These are phyloP conservation scores for Agrypnia vestita DNA, from an alignment of 1,140 invertebrate genomes.

Conservation along the genomic window DNA sequence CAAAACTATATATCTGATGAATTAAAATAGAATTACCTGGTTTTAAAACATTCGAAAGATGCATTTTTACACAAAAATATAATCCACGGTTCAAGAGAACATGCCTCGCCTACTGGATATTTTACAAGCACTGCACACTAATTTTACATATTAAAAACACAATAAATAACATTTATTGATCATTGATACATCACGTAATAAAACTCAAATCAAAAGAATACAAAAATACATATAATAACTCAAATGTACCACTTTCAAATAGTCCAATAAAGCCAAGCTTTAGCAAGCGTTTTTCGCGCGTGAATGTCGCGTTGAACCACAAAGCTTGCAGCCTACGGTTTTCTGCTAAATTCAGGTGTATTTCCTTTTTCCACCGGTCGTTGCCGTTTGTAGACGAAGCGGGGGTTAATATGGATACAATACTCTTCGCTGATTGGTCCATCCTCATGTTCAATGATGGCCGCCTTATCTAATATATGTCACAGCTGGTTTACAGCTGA, in stretches of 20 bases:
- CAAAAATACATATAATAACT: slow-evolving; percentile 25
- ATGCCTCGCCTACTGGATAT: slow-evolving; percentile 11
- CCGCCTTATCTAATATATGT: slow-evolving; percentile 38
- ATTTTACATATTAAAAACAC: slow-evolving; percentile 8
- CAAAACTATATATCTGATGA: slow-evolving; percentile 3
- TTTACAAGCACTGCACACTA: not conserved
- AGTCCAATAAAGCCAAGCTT: slow-evolving; percentile 71
- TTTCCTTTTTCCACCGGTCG: slow-evolving; percentile 67
- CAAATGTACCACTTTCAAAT: not conserved
- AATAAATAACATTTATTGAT: slow-evolving; percentile 9
- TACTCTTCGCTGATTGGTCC: slow-evolving; percentile 41
- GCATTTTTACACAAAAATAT: slow-evolving; percentile 30
- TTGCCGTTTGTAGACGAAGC: slow-evolving; percentile 1
- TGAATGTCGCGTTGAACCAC: slow-evolving; percentile 73
- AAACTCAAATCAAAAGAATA: not conserved
- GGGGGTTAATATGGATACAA: not conserved
- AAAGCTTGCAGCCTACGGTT: slow-evolving; percentile 47
- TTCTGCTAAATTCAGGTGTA: slow-evolving; percentile 70
- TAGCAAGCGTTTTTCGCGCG: slow-evolving; percentile 66
- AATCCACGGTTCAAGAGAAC: slow-evolving; percentile 23
- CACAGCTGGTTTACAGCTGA: slow-evolving; percentile 51
- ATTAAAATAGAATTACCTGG: slow-evolving; percentile 34
- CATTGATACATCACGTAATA: slow-evolving; percentile 2
- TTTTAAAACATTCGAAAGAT: not conserved
- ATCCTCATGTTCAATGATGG: slow-evolving; percentile 30